Evolutionary conservation across 2,888 invertebrate genomes (phyloP), one percentile per base, ranked within the genome.

Genomic region (Leptopterna dolabrata): DNA sequence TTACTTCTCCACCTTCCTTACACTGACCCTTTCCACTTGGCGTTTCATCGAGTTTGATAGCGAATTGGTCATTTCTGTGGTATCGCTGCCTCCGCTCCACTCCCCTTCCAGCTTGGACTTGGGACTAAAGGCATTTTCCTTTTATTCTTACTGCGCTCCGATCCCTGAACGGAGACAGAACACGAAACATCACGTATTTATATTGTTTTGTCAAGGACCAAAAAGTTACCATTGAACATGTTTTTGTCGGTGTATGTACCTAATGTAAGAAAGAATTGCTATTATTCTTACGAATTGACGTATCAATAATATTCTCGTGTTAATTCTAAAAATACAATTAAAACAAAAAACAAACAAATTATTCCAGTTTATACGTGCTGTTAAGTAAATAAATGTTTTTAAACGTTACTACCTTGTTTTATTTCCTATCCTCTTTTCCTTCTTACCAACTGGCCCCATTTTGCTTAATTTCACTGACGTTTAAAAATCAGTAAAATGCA

Each of bases 381-480:
- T 83, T 70, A 70, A 70, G 83, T 27, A 41, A 83, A 83, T 83
- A 83, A 83, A 83, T 83, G 83, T 83, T 83, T 83, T 43, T 43
- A 83, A 81, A 81, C 78, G 41, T 78, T 45, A 24, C 36, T 4
- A 0, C 27, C 16, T 71, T 4, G 29, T 71, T 71, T 71, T 24
- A 24, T 36, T 36, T 36, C 36, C 36, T 36, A 36, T 36, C 36
- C n/a, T n/a, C n/a, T n/a, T 36, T 36, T 36, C 36, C 36, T n/a
- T n/a, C n/a, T n/a, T n/a, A n/a, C n/a, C n/a, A n/a, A n/a, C n/a
- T n/a, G n/a, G n/a, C n/a, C n/a, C n/a, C n/a, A n/a, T n/a, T n/a
- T n/a, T n/a, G n/a, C n/a, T n/a, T n/a, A n/a, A n/a, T n/a, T n/a
- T n/a, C n/a, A n/a, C n/a, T n/a, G n/a, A n/a, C n/a, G n/a, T n/a